Conservation (phyloP, 2,888 invertebrate species). For the Chironomus riparius region DNA sequence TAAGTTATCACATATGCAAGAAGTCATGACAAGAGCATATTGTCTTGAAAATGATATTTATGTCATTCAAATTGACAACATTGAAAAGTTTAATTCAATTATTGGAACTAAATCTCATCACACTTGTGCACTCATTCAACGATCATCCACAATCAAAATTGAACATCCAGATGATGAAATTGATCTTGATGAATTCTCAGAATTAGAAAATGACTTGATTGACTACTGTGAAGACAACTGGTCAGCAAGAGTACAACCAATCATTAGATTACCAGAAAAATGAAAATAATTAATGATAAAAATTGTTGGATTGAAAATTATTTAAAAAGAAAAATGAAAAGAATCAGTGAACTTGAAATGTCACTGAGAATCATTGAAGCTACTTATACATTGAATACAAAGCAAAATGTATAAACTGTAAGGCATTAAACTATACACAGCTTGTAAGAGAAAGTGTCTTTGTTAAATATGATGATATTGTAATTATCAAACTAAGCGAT, state of each 20-base stretch:
- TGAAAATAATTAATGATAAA: conserved; percentile 37
- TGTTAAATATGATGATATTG: too few species aligned
- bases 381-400: too few species aligned
- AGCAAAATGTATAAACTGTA: too few species aligned
- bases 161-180: conserved; percentile 22
- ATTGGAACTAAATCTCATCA: conserved; percentile 45
- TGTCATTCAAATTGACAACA: conserved; percentile 57
- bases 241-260: conserved; percentile 53
- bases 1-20: conserved; percentile 68
- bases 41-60: conserved; percentile 71
- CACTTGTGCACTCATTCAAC: conserved; percentile 43
- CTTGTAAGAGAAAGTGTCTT: too few species aligned
- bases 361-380: not conserved
- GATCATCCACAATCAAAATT: conserved; percentile 32
- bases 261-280: conserved; percentile 57
- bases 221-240: conserved; percentile 59
- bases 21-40: conserved; percentile 66
- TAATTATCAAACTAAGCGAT: not conserved
- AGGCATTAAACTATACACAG: too few species aligned
- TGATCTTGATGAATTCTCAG: conserved; percentile 47
- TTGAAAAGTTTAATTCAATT: conserved; percentile 43
- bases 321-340: not conserved
- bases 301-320: not conserved
- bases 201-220: conserved; percentile 52
- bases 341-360: not conserved